Evolutionary conservation across 1,140 invertebrate species (phyloP).

Genomic region (Cheumatopsyche charites): DNA sequence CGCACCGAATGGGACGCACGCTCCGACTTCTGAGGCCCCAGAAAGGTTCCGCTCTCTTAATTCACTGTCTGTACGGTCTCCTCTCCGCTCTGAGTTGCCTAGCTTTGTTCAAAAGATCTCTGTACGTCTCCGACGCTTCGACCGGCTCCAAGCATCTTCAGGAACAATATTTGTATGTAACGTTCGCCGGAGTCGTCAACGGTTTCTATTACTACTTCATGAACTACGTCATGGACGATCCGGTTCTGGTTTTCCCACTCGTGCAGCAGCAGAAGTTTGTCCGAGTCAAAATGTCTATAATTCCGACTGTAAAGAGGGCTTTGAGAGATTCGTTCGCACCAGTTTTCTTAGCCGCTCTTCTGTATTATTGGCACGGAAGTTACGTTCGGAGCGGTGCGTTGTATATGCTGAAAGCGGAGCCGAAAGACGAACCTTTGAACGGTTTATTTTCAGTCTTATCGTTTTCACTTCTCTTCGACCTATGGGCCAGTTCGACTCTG

Average conservation of each 20-base stretch:
- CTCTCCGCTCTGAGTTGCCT: background rate
- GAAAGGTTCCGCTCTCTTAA: background rate
- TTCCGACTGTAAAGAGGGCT: conserved; percentile 62
- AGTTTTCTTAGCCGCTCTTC: conserved; percentile 63
- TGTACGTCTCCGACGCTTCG: background rate
- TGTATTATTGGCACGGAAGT: conserved; percentile 66
- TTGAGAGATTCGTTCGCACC: conserved; percentile 66
- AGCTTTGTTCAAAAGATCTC: background rate
- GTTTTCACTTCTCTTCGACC: conserved; percentile 64
- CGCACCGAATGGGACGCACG: background rate
- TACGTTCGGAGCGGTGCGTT: conserved; percentile 55
- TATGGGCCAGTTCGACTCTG: conserved; percentile 71
- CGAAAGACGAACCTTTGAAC: conserved; percentile 62
- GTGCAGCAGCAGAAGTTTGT: conserved; percentile 70
- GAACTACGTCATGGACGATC: conserved; percentile 61
- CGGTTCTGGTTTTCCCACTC: conserved; percentile 68
- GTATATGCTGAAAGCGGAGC: conserved; percentile 58
- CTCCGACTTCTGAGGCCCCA: background rate
- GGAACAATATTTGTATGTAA: conserved; percentile 63
- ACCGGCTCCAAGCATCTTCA: conserved; percentile 55
- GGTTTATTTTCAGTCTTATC: conserved; percentile 61
- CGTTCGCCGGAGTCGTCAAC: conserved; percentile 71
- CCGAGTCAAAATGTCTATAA: conserved; percentile 66
- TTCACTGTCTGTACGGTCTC: background rate
- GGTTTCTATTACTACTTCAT: conserved; percentile 71